phyloP scores from a whole-genome alignment of 2,888 invertebrate genomes.

The Lumbricus terrestris region DNA sequence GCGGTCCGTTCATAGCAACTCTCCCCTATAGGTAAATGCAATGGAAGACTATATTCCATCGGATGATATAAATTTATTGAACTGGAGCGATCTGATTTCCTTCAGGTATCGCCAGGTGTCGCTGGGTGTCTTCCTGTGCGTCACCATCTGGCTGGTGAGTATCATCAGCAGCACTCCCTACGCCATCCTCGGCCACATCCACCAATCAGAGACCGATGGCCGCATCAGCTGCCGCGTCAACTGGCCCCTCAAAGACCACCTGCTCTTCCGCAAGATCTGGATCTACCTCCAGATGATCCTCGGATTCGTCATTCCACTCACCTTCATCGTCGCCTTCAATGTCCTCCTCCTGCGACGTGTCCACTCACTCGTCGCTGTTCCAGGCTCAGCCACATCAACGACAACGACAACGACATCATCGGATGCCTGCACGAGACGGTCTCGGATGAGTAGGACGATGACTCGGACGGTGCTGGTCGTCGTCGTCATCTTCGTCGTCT shows the following conservation, averaged over 20 bases:
- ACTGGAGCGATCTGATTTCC: background rate
- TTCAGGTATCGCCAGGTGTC: background rate
- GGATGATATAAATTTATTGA: background rate
- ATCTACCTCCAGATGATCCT: conserved; percentile 4
- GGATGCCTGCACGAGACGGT: background rate
- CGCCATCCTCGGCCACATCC: background rate
- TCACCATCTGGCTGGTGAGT: background rate
- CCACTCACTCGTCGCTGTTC: conserved; percentile 18
- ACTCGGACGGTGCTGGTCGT: conserved; percentile 34
- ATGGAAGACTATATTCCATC: background rate
- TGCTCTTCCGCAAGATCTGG: conserved; percentile 9
- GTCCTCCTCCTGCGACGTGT: background rate
- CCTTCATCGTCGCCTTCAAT: conserved; percentile 29
- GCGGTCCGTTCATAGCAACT: too few relatives aligned
- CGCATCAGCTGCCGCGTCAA: background rate
- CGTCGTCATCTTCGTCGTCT: conserved; percentile 34
- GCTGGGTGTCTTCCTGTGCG: background rate
- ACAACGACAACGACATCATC: background rate
- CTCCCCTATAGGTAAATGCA: background rate
- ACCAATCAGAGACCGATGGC: background rate
- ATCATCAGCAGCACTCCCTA: background rate
- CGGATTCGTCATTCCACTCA: conserved; percentile 27
- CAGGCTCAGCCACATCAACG: conserved; percentile 13
- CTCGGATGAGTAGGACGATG: conserved; percentile 23
- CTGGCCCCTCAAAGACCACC: background rate